phyloP scores from a whole-genome alignment of 2,888 invertebrate genomes.

The Cephus pygmeus region DNA sequence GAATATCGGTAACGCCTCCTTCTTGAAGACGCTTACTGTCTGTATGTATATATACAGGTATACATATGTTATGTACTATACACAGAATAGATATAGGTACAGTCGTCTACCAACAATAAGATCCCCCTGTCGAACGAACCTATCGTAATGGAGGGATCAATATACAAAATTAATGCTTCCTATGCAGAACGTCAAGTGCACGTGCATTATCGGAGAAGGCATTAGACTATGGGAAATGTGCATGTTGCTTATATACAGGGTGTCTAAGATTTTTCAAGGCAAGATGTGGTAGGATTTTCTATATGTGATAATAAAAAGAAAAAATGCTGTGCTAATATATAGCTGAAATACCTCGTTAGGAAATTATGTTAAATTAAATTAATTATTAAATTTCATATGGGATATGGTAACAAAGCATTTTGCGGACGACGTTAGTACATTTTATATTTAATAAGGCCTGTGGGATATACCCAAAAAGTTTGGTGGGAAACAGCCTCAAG shows the following conservation, averaged over 20 bases:
- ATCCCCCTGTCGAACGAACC: neutral
- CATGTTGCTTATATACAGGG: neutral
- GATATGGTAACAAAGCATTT: neutral
- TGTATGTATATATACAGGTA: neutral
- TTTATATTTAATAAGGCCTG: no score
- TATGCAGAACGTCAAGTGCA: neutral
- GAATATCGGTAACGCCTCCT: neutral
- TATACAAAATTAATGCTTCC: neutral
- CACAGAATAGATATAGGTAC: neutral
- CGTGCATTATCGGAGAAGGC: neutral
- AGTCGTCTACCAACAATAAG: neutral
- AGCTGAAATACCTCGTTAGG: neutral
- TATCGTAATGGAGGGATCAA: neutral
- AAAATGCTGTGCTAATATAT: neutral
- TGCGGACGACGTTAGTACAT: no score
- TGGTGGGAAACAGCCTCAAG: no score
- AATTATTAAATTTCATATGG: neutral
- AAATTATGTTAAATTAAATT: neutral
- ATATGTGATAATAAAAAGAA: no score
- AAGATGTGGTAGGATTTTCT: neutral
- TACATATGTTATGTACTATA: neutral
- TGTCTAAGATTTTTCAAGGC: neutral
- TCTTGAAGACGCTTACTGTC: neutral
- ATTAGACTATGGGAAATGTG: neutral
- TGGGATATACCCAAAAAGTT: no score